Conservation (phyloP, 2,797 vertebrate species). For the Brachymystax lenok region DNA sequence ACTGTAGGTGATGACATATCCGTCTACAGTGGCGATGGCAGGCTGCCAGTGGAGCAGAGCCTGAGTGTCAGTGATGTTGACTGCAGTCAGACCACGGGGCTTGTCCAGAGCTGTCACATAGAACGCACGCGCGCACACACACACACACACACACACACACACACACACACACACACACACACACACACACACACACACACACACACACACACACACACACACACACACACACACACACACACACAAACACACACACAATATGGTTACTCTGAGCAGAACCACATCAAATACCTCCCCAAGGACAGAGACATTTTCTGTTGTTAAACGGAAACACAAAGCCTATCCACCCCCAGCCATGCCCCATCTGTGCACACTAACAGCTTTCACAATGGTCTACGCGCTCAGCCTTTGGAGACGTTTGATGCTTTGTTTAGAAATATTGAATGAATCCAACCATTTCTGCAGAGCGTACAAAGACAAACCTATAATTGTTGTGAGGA, state of each 20-base stretch:
- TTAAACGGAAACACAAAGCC: neutral
- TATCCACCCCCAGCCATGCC: neutral
- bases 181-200: slow-evolving; percentile 32
- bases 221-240: slow-evolving; percentile 32
- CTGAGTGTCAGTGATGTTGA: slow-evolving; percentile 89
- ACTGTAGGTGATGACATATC: slow-evolving; percentile 88
- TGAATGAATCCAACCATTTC: neutral
- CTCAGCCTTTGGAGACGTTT: neutral
- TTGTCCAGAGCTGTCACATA: slow-evolving; percentile 86
- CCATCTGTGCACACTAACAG: neutral
- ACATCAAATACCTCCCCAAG: slow-evolving; percentile 1
- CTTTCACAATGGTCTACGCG: neutral
- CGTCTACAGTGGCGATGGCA: slow-evolving; percentile 89
- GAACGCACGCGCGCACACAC: slow-evolving; percentile 37
- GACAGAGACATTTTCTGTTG: neutral
- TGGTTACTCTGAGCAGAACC: neutral
- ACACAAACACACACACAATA: neutral
- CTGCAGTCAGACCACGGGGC: slow-evolving; percentile 83
- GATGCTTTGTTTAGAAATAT: neutral
- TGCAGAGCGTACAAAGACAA: neutral
- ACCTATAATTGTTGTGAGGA: neutral
- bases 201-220: slow-evolving; percentile 42
- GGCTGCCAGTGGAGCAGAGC: slow-evolving; percentile 93
- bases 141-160: slow-evolving; percentile 27
- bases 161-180: slow-evolving; percentile 30